A percentile compares a stretch with the other conserved stretches of the same genome.
Evolutionary conservation across 2,888 invertebrate genomes (phyloP).

Genomic region (Eristalis intricaria): DNA sequence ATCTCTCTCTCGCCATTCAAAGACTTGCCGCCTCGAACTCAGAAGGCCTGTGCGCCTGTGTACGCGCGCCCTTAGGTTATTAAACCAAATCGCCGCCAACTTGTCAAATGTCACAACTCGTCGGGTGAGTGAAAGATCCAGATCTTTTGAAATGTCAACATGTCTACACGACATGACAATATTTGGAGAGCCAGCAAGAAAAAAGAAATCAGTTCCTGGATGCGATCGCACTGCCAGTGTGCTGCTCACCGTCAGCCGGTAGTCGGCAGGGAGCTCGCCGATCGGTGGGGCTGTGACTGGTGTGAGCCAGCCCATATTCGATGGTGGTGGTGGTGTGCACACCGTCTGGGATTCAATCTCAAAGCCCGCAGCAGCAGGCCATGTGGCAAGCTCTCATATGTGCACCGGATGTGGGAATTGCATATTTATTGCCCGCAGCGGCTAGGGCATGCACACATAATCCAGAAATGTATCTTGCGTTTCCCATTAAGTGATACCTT

Average conservation of each 20-base stretch:
- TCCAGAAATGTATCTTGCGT: neutral
- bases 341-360: constrained; percentile 34
- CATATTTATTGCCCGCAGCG: constrained; percentile 42
- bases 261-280: too few species aligned
- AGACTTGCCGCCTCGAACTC: constrained; percentile 51
- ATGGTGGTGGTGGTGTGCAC: neutral
- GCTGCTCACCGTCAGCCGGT: too few species aligned
- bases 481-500: constrained; percentile 58
- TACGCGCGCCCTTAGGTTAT: constrained; percentile 61
- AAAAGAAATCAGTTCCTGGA: constrained; percentile 26
- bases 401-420: constrained; percentile 68
- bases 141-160: constrained; percentile 71
- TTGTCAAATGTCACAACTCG: constrained; percentile 70
- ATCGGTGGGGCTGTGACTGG: neutral
- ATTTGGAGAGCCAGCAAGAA: constrained; percentile 25
- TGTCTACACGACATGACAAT: constrained; percentile 65
- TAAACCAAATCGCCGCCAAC: constrained; percentile 72
- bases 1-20: constrained; percentile 10
- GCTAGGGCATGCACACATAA: neutral
- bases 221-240: neutral
- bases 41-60: neutral
- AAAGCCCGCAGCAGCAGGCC: neutral
- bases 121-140: constrained; percentile 69
- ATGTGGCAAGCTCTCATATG: constrained; percentile 25
- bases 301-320: constrained; percentile 52